Evolutionary conservation across 2,113 vertebrate species (phyloP), one percentile per base, ranked within the genome.

Genomic region (Perognathus longimembris): DNA sequence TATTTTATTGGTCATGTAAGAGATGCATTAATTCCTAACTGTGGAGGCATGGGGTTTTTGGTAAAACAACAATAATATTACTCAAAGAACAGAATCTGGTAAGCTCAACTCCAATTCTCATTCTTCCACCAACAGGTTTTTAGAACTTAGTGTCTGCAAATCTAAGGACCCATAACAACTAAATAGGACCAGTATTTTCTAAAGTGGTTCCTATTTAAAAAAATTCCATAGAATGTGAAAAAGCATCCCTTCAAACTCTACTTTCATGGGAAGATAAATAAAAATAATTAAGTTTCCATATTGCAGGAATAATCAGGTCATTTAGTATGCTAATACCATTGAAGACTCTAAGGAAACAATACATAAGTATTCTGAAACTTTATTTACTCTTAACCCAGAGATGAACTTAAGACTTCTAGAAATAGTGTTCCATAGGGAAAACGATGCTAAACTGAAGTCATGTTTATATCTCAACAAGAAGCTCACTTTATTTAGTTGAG

Each of bases 341-440:
- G 9, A 73, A 26, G 26, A 50, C 12, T 80, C 1, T 70, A 12
- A 6, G 40, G 57, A 73, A 67, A 84, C 21, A 93, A 80, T 36
- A 28, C 15, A 38, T 5, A 70, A 6, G 2, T 61, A 75, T 40
- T 36, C 8, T 18, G 22, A 78, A 57, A 50, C 14, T 79, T 66
- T 50, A 45, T 79, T 42, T 76, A 63, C 67, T 88, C 30, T 87
- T 30, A 88, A 78, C 5, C 64, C 18, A 4, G 0, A 28, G 10
- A 45, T 38, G 11, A 75, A 87, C 6, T 67, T 75, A 40, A 82
- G 45, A 85, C 36, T 82, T 93, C 14, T 7, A 93, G 50, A 84
- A 54, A 81, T 87, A 87, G 20, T 85, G 12, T 82, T 69, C 30
- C 38, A 81, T 3, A 57, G 9, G 75, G 15, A 74, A 70, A 77